A percentile compares a stretch with the other conserved stretches of the same genome.
phyloP scores from a whole-genome alignment of 2,113 vertebrate species.

The Chaenogobius annularis region DNA sequence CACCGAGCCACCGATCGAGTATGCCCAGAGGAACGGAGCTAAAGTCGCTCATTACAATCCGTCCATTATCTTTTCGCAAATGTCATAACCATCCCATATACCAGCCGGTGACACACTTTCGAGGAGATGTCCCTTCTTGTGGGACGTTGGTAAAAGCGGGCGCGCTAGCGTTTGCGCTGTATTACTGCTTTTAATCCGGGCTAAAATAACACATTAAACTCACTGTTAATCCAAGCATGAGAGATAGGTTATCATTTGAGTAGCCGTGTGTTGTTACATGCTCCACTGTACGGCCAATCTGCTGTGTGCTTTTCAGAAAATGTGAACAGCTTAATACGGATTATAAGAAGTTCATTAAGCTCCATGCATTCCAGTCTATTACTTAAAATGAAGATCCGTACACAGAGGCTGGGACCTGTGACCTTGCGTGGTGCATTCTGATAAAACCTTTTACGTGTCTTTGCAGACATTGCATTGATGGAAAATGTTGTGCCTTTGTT shows the following conservation, averaged over 20 bases:
- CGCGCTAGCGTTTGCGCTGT: conserved; percentile 39
- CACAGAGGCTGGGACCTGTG: not conserved
- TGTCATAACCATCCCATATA: not conserved
- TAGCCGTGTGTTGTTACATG: conserved; percentile 5
- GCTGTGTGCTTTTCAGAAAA: conserved; percentile 42
- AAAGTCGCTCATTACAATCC: not conserved
- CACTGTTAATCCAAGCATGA: conserved; percentile 60
- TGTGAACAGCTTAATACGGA: conserved; percentile 33
- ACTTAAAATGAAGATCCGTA: conserved; percentile 1
- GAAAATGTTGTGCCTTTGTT: too few relatives aligned
- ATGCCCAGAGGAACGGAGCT: not conserved
- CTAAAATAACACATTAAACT: conserved; percentile 68
- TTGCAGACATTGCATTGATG: too few relatives aligned
- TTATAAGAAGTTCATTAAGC: conserved; percentile 30
- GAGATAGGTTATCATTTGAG: conserved; percentile 42
- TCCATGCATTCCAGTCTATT: conserved; percentile 20
- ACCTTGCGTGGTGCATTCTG: not conserved
- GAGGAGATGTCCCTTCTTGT: conserved; percentile 1
- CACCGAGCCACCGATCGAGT: not conserved
- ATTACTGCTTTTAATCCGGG: conserved; percentile 62
- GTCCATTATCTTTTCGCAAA: conserved; percentile 3
- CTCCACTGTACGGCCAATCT: conserved; percentile 10
- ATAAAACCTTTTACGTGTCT: not conserved
- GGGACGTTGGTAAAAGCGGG: conserved; percentile 10
- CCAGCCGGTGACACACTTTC: conserved; percentile 2